Evolutionary conservation across 2,888 invertebrate genomes (phyloP), one percentile per base, ranked within the genome.

Genomic region (Agrochola macilenta): DNA sequence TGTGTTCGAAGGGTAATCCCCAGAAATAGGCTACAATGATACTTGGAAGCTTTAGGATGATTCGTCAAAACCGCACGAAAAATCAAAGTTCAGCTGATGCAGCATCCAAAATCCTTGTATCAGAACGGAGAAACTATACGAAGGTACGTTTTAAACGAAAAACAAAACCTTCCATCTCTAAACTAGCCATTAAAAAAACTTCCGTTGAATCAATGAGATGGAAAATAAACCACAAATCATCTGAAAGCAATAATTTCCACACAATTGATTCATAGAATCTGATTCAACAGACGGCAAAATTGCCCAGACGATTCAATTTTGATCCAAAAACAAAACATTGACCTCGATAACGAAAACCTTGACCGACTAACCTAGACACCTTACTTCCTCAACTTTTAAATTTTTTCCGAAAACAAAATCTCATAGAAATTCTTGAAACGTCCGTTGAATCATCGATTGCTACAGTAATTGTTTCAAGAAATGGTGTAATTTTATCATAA

Each of bases 211-310:
- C 71, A 74, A 57, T 57, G 60, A 52, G 63, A 60, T 39, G 4
- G 26, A 60, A 72, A 26, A n/a, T 0, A 70, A 64, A 57, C 73
- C 68, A 46, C 73, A 60, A 74, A 61, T 43, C 54, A 82, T 78
- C 74, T 26, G n/a, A 66, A 72, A 78, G 65, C 49, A 43, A 69
- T 73, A 35, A 63, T 74, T 82, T 76, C 76, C 63, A 76, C 49
- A 43, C 78, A 74, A 72, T 76, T 83, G 83, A 88, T 81, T 86
- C 87, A 88, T 71, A 86, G 79, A 72, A 81, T 61, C 77, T 78
- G 78, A 69, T 61, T 72, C 66, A 84, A n/a, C 12, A 63, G 54
- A 69, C 69, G 20, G 35, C 64, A 72, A 70, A 81, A 85, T 77
- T 79, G 65, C 30, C 4, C 30, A 5, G 60, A 86, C 77, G 60